phyloP scores from a whole-genome alignment of 2,888 invertebrate species.

The Chaitophorus viminalis region DNA sequence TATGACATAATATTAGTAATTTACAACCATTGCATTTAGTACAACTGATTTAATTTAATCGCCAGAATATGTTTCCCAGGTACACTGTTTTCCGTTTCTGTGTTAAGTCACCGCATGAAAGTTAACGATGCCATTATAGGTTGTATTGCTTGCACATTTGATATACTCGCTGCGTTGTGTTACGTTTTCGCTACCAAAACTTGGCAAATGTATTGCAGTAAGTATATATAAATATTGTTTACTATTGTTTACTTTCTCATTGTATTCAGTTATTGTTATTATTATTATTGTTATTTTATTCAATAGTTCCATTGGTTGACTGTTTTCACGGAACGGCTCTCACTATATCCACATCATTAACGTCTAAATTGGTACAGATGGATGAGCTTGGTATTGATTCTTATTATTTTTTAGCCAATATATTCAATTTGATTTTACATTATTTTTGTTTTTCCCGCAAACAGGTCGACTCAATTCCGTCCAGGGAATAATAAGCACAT shows the following conservation, averaged over 20 bases:
- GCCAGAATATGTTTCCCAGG: slow-evolving; percentile 48
- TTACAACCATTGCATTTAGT: too few species aligned
- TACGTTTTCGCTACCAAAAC: slow-evolving; percentile 61
- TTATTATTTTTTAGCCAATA: background rate
- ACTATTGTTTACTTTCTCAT: background rate
- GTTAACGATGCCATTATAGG: slow-evolving; percentile 65
- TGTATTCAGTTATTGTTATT: background rate
- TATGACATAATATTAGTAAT: too few species aligned
- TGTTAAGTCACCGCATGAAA: slow-evolving; percentile 64
- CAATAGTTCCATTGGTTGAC: slow-evolving; percentile 59
- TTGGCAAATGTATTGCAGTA: slow-evolving; percentile 64
- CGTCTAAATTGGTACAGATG: slow-evolving; percentile 55
- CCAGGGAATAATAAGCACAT: slow-evolving; percentile 17
- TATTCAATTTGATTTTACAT: background rate
- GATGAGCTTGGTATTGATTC: slow-evolving; percentile 53
- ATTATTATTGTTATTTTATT: background rate
- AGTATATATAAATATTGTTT: slow-evolving; percentile 24
- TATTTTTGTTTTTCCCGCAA: background rate
- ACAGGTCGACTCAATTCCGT: slow-evolving; percentile 41
- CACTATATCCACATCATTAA: slow-evolving; percentile 53
- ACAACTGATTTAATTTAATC: too few species aligned
- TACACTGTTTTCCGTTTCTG: slow-evolving; percentile 64
- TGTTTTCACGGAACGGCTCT: slow-evolving; percentile 61
- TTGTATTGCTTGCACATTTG: slow-evolving; percentile 63
- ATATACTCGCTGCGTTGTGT: slow-evolving; percentile 61